Conservation (phyloP, 2,113 vertebrate genomes). For the Odocoileus hemionus region DNA sequence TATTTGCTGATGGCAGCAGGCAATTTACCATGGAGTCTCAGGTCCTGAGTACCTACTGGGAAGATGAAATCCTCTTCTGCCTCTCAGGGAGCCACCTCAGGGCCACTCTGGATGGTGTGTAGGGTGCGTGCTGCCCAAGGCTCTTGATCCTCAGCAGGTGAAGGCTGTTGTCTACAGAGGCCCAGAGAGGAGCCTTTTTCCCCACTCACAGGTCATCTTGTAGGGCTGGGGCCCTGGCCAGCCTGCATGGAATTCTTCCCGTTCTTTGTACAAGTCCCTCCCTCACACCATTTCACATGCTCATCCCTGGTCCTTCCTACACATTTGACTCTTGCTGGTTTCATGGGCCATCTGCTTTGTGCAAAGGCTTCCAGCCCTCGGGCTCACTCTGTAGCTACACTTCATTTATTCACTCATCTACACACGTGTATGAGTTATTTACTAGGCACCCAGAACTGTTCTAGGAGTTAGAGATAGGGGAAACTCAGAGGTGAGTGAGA, state of each 20-base stretch:
- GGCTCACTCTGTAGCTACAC: background rate
- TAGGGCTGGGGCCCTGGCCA: background rate
- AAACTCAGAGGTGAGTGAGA: background rate
- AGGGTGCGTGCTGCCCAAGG: background rate
- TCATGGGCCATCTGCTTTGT: background rate
- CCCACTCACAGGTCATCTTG: background rate
- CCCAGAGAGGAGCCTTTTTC: background rate
- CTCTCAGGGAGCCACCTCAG: background rate
- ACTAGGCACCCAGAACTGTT: background rate
- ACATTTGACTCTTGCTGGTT: background rate
- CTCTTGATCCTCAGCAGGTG: background rate
- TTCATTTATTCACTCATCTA: background rate
- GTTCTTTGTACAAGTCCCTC: background rate
- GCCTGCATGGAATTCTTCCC: background rate
- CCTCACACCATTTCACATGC: background rate
- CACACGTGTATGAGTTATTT: background rate
- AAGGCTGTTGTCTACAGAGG: background rate
- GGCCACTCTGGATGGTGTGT: background rate
- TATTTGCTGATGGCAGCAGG: background rate
- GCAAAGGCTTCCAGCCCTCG: background rate
- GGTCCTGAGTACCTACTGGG: background rate
- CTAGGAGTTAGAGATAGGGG: background rate
- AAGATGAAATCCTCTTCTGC: background rate
- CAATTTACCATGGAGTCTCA: background rate
- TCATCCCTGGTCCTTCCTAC: background rate